phyloP scores from a whole-genome alignment of 2,888 invertebrate species.

The Eugnorisma glareosa region DNA sequence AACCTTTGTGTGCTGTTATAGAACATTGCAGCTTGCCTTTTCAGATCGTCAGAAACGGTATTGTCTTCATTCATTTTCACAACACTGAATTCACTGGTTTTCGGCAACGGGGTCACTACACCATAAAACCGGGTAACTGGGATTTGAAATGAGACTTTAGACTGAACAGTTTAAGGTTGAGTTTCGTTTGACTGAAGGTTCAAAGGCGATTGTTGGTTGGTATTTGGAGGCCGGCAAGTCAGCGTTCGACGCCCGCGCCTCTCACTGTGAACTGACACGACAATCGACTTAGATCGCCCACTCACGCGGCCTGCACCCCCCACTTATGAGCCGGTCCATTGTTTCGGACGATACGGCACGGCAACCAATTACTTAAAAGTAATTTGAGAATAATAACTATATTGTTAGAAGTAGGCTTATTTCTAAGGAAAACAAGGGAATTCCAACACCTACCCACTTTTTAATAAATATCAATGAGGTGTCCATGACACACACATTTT shows the following conservation, averaged over 20 bases:
- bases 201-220: conserved; percentile 68
- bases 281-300: conserved; percentile 76
- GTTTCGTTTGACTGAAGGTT: conserved; percentile 62
- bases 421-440: not conserved
- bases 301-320: conserved; percentile 83
- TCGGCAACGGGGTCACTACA: conserved; percentile 64
- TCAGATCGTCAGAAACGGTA: conserved; percentile 84
- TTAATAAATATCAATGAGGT: not conserved
- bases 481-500: not conserved
- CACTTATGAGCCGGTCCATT: conserved; percentile 76
- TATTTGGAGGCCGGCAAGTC: conserved; percentile 79
- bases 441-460: not conserved
- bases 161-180: conserved; percentile 56
- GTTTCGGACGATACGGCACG: conserved; percentile 68
- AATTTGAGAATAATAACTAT: not conserved
- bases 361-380: not conserved
- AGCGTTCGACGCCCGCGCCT: conserved; percentile 86
- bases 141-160: conserved; percentile 57
- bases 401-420: not conserved
- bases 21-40: conserved; percentile 87
- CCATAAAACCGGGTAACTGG: conserved; percentile 48
- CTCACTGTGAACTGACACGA: conserved; percentile 76
- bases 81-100: conserved; percentile 65
- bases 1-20: conserved; percentile 88
- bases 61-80: conserved; percentile 85